A percentile compares a stretch with the other conserved stretches of the same genome.
phyloP scores from a whole-genome alignment of 1,140 invertebrate species.

The Pogonus chalceus region DNA sequence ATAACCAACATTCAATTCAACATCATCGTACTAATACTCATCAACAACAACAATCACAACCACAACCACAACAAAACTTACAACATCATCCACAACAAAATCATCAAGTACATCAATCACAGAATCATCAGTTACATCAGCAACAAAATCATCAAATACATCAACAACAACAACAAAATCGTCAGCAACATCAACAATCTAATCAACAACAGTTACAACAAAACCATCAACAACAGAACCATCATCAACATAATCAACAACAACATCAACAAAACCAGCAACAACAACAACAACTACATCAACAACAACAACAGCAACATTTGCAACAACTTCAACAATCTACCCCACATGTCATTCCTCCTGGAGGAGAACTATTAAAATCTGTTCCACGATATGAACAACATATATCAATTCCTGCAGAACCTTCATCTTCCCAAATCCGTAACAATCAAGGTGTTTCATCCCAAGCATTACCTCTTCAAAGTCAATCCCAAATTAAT shows the following conservation, averaged over 20 bases:
- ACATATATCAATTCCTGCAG: constrained; percentile 45
- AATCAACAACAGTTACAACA: constrained; percentile 25
- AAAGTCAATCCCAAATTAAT: constrained; percentile 15
- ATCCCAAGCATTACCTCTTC: constrained; percentile 4
- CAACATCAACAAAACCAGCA: constrained; percentile 24
- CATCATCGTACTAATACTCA: constrained; percentile 16
- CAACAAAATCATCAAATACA: constrained; percentile 21
- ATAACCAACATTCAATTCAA: constrained; percentile 17
- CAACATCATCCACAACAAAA: constrained; percentile 23
- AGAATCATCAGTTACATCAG: constrained; percentile 24
- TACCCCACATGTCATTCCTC: constrained; percentile 36
- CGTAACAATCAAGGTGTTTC: constrained; percentile 9
- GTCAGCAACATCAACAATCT: constrained; percentile 13
- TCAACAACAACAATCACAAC: constrained; percentile 16
- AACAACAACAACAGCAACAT: constrained; percentile 30
- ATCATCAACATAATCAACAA: constrained; percentile 25
- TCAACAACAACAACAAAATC: constrained; percentile 18
- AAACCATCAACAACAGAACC: constrained; percentile 24
- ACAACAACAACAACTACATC: constrained; percentile 32
- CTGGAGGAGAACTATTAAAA: constrained; percentile 56
- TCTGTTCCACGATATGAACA: constrained; percentile 66
- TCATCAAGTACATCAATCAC: constrained; percentile 22
- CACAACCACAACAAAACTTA: constrained; percentile 22
- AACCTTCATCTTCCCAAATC: background rate
- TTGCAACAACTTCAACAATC: constrained; percentile 21